Evolutionary conservation across 2,113 vertebrate species (phyloP), one percentile per base, ranked within the genome.

Genomic region (Calonectris borealis): DNA sequence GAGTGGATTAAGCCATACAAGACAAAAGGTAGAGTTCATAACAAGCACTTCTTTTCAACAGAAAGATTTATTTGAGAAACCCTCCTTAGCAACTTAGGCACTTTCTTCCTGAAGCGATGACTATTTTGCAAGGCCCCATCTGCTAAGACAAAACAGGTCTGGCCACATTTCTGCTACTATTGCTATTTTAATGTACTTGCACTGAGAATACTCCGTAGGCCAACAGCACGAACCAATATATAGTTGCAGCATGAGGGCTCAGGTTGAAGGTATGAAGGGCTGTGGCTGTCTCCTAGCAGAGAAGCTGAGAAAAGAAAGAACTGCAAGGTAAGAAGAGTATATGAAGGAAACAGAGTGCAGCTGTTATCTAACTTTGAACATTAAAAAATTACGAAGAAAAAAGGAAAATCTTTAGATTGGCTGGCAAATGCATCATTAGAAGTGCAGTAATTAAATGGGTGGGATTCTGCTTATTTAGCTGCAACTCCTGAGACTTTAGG

Each of bases 111-210:
- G 70, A 94, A 97, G 88, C 58, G 61, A 38, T 40, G 34, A 71
- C 73, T 83, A 75, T 80, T 94, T 95, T 94, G 88, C 81, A 94
- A 92, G 83, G 55, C 62, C 46, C 25, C 70, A 64, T 91, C 68
- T 79, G 40, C 70, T 64, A 69, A 78, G n/a, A 85, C 1, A 5
- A 73, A 97, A 97, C 91, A 95, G 86, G 92, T 97, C 86, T 64
- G 71, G 64, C 48, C 55, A 69, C 95, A 97, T 97, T 95, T 94
- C 94, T 96, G 75, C 83, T 73, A 20, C 54, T 73, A 26, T 9
- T 88, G 73, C 83, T 92, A 42, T 86, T 92, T 94, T 93, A 83
- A 89, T 71, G 71, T 19, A 70, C 80, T 81, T 76, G 88, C 38
- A 38, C 49, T 69, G 57, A 49, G 83, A 86, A 65, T 52, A 29